Base-by-base conservation (phyloP, 2,797 vertebrate genomes). In the Etheostoma perlongum region DNA sequence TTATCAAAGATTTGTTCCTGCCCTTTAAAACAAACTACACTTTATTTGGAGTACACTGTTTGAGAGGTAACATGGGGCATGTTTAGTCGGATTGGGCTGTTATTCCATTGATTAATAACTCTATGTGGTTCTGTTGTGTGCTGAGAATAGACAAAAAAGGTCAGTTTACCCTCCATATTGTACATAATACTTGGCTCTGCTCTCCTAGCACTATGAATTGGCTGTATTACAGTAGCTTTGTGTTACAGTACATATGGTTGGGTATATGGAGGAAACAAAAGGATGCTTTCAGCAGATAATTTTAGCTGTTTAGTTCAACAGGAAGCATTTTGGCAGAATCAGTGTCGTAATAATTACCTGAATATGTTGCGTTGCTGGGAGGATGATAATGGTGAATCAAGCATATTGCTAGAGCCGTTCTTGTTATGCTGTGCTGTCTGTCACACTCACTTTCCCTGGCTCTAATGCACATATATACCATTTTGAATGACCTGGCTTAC, bases 1-100 rank as follows among this genome's bases (percentile, higher is more conserved):
- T 91, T 85, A 90, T 74, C 78, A 74, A 67, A 85, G 73, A 58
- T 74, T 76, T 69, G 72, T 60, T 65, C 62, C 78, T 63, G 60
- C 73, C 62, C 79, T 78, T 72, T 51, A 57, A 83, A 79, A 74
- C 21, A 81, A 74, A 65, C 27, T 40, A 49, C 62, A 65, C 74
- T 66, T 59, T 16, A 78, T 61, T 33, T 68, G 59, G 62, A 60
- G 42, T 68, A 59, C 33, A 16, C 44, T 18, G 23, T 36, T 49
- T 61, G n/a, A 80, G 53, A 54, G 77, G 65, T 70, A 36, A 76
- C 75, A 65, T 6, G 8, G 33, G 47, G 27, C 19, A 9, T 14
- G 60, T 81, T 63, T 52, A 21, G 46, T 65, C 49, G 70, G 67
- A 75, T 63, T 76, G 61, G 62, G 59, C 47, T 47, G 40, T 74